Evolutionary conservation across 64 coral and sea anemone genomes (phyloP), one percentile per base, ranked within the genome.

Genomic region (Catalaphyllia jardinei): DNA sequence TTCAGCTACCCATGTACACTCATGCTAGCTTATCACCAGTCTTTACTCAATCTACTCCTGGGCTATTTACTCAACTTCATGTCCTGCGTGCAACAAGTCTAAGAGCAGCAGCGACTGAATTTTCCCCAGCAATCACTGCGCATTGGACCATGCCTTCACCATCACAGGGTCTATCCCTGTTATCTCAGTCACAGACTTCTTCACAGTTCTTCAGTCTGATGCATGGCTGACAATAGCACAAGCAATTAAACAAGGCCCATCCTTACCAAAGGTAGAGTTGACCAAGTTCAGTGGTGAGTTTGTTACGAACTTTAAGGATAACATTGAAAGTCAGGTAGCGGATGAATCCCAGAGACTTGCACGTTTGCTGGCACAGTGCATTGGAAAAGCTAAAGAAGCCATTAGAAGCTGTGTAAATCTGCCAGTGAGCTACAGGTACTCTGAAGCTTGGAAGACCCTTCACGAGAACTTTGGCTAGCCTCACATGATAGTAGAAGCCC

Each of bases 401-500:
- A 94, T 94, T 38, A 62, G 87, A 42, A 76, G 88, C 39, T 94
- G 82, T 74, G 82, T 74, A 19, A 90, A 71, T 63, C 57, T 94
- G 31, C 88, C 93, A 3, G 18, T 62, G 19, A 83, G 88, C 33
- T 17, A 22, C 4, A 94, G 67, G 46, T 94, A 91, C 25, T 49
- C 46, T 33, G 78, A 91, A 31, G 93, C 93, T 19, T 91, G 93
- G 81, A 72, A 62, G 79, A 79, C 72, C 35, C 73, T 90, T 10
- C 22, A 33, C 8, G 54, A 82, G 49, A 91, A 94, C 31, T 94
- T 90, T 91, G 93, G 93, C n/a, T 83, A 77, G 73, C 71, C 69
- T 30, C 80, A 80, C 55, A 94, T 94, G 93, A 86, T 96, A 6
- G 90, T 83, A 17, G 92, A 94, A 50, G 91, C 89, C 12, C 91